Evolutionary conservation across 1,140 invertebrate species (phyloP).

Genomic region (Rhyacophila brunnea): DNA sequence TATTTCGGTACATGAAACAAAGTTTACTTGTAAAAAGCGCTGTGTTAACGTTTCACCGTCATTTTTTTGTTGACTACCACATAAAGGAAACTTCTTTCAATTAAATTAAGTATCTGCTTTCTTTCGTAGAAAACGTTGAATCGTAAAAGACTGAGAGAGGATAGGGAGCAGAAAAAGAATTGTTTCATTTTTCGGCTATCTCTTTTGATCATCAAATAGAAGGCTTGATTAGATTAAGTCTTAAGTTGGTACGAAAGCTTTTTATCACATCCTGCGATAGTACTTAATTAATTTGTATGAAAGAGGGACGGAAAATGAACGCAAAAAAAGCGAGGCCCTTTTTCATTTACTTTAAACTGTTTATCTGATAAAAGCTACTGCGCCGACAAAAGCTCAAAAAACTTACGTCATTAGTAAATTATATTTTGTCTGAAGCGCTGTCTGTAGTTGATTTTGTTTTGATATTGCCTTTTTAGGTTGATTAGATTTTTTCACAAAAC

Average conservation of each 20-base stretch:
- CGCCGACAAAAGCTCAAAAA: too few relatives aligned
- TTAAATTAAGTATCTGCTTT: conserved; percentile 19
- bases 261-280: conserved; percentile 31
- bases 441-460: too few relatives aligned
- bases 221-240: conserved; percentile 32
- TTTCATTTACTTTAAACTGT: conserved; percentile 25
- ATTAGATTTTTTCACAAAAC: too few relatives aligned
- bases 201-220: conserved; percentile 29
- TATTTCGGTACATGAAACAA: too few relatives aligned
- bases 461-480: too few relatives aligned
- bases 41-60: neutral
- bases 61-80: conserved; percentile 9
- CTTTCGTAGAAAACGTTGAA: conserved; percentile 2
- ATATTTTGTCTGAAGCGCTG: too few relatives aligned
- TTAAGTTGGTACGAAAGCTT: conserved; percentile 22
- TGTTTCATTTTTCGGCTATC: conserved; percentile 32
- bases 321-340: conserved; percentile 3
- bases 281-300: conserved; percentile 35
- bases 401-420: too few relatives aligned
- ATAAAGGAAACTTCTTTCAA: conserved; percentile 20
- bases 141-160: conserved; percentile 13
- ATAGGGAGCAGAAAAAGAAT: conserved; percentile 14
- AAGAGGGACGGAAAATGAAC: conserved; percentile 11
- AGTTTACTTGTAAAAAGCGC: too few relatives aligned
- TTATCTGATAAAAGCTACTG: conserved; percentile 19